Evolutionary conservation across 2,797 vertebrate species (phyloP).

Genomic region (Apogon talboti): DNA sequence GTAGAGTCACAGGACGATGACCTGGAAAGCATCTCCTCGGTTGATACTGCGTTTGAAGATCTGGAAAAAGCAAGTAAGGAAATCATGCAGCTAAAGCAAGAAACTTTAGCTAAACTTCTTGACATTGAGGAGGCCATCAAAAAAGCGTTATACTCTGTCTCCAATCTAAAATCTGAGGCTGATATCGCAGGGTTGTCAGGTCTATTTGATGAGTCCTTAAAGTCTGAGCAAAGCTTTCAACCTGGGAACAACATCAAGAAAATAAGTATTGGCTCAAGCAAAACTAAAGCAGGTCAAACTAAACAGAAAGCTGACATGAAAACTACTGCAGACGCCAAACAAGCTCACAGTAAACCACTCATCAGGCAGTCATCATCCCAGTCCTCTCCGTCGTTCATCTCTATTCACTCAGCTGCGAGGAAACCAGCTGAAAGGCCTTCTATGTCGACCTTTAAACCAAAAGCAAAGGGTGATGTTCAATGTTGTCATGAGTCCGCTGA

Average conservation of each 20-base stretch:
- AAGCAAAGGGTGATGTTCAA: constrained; percentile 27
- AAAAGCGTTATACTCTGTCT: constrained; percentile 94
- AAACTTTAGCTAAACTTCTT: constrained; percentile 91
- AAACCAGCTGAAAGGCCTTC: constrained; percentile 78
- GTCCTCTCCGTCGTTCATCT: constrained; percentile 91
- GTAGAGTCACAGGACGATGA: constrained; percentile 78
- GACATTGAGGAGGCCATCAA: constrained; percentile 94
- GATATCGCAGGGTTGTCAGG: constrained; percentile 87
- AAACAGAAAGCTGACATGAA: constrained; percentile 44
- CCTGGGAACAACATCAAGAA: constrained; percentile 83
- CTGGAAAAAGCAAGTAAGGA: constrained; percentile 93
- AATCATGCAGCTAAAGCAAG: constrained; percentile 92
- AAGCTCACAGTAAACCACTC: constrained; percentile 43
- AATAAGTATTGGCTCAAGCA: constrained; percentile 87
- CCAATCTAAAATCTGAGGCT: constrained; percentile 90
- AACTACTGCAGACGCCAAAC: constrained; percentile 30
- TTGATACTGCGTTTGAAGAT: constrained; percentile 92
- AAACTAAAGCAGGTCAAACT: constrained; percentile 74
- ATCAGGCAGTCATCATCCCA: constrained; percentile 78
- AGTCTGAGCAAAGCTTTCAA: constrained; percentile 72
- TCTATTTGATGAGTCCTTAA: constrained; percentile 88
- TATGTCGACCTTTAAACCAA: constrained; percentile 68
- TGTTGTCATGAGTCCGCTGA: constrained; percentile 18
- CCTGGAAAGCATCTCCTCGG: constrained; percentile 83
- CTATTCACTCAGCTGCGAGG: constrained; percentile 89